phyloP scores from a whole-genome alignment of 2,888 invertebrate species.

The Tipula helvola region DNA sequence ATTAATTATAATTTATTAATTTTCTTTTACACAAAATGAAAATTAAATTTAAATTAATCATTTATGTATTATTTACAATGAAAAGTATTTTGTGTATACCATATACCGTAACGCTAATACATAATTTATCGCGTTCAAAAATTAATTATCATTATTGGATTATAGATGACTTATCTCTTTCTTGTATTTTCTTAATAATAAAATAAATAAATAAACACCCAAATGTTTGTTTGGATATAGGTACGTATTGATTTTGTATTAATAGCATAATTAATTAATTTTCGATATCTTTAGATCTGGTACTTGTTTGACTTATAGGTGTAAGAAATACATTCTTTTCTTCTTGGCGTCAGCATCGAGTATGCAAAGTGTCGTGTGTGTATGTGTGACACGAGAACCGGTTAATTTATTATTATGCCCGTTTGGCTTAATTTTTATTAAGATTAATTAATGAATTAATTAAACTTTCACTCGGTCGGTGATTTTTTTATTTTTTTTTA shows the following conservation, averaged over 20 bases:
- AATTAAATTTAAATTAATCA: not conserved
- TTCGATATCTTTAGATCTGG: not conserved
- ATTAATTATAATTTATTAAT: slow-evolving; percentile 1
- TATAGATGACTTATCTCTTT: not conserved
- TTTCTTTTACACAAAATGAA: not conserved
- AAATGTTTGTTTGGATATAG: not conserved
- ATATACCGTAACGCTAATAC: not conserved
- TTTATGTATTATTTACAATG: not conserved
- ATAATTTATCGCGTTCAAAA: not conserved
- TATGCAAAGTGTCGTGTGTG: not conserved
- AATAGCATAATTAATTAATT: not conserved
- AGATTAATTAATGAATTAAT: not conserved
- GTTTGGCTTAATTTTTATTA: not conserved
- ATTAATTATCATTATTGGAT: slow-evolving; percentile 4
- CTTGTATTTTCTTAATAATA: not conserved
- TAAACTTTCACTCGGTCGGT: too few relatives aligned
- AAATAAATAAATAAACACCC: not conserved
- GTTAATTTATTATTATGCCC: not conserved
- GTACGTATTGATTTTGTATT: not conserved
- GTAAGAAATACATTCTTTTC: not conserved
- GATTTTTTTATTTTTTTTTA: too few relatives aligned
- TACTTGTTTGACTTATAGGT: not conserved
- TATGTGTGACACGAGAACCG: not conserved
- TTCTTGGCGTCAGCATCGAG: not conserved
- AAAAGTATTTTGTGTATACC: too few relatives aligned